phyloP scores from a whole-genome alignment of 2,113 vertebrate genomes.

The Scomber colias region DNA sequence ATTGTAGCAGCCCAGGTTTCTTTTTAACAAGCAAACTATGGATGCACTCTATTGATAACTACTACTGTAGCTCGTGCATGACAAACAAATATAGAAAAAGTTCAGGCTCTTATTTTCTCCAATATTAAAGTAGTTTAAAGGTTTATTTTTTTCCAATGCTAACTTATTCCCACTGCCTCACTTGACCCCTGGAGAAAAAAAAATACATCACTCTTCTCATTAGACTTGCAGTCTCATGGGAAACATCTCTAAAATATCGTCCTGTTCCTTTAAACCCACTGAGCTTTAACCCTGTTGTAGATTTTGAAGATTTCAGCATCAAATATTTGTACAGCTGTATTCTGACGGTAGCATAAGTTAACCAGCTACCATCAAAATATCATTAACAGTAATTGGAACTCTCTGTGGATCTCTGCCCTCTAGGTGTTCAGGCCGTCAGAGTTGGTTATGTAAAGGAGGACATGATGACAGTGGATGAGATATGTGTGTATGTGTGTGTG shows the following conservation, averaged over 20 bases:
- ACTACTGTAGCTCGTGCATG: too few species aligned
- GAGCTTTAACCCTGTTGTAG: conserved; percentile 7
- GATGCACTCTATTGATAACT: too few species aligned
- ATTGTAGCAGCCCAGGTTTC: too few species aligned
- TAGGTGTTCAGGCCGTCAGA: conserved; percentile 67
- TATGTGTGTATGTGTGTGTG: conserved; percentile 18
- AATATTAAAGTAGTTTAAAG: neutral
- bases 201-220: neutral
- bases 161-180: neutral
- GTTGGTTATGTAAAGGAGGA: conserved; percentile 75
- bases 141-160: neutral
- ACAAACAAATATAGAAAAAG: too few species aligned
- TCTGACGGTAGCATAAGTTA: conserved; percentile 70
- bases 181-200: too few species aligned
- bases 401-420: conserved; percentile 74
- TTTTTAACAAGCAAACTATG: too few species aligned
- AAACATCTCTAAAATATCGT: conserved; percentile 19
- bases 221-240: neutral
- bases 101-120: neutral
- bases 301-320: conserved; percentile 39
- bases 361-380: conserved; percentile 77
- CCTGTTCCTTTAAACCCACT: conserved; percentile 31
- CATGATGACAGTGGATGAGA: conserved; percentile 63
- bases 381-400: conserved; percentile 80
- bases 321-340: conserved; percentile 66